A percentile compares a stretch with the other conserved stretches of the same genome.
phyloP scores from a whole-genome alignment of 2,113 vertebrate species.

The Vombatus ursinus region DNA sequence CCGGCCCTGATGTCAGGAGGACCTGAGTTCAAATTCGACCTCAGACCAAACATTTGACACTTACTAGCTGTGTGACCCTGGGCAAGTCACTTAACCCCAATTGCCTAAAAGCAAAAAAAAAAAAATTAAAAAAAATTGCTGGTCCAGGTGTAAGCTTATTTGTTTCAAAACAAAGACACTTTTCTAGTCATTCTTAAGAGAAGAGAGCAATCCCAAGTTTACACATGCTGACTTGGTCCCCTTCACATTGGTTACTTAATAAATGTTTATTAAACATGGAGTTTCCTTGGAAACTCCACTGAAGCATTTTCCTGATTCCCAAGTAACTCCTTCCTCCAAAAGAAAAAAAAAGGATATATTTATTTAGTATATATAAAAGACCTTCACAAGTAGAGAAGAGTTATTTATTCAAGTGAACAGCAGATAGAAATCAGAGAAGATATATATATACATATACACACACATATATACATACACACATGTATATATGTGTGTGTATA shows the following conservation, averaged over 20 bases:
- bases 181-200: not conserved
- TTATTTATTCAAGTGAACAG: not conserved
- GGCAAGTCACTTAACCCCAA: no score
- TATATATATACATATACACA: not conserved
- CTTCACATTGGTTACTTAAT: not conserved
- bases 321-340: not conserved
- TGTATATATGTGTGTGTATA: no score
- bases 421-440: not conserved
- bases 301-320: not conserved
- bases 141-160: not conserved
- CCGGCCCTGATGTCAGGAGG: no score
- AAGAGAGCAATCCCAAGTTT: not conserved
- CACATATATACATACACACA: no score
- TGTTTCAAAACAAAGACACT: not conserved
- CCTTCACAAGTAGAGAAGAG: not conserved
- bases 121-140: no score
- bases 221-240: not conserved
- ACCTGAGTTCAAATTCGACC: no score
- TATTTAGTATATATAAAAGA: not conserved
- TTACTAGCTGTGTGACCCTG: no score
- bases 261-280: not conserved
- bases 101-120: no score
- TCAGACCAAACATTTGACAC: no score
- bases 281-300: not conserved
- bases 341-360: not conserved